These are phyloP conservation scores for Thalassophryne amazonica DNA, from an alignment of 2,797 vertebrate genomes.

Conservation along the genomic window DNA sequence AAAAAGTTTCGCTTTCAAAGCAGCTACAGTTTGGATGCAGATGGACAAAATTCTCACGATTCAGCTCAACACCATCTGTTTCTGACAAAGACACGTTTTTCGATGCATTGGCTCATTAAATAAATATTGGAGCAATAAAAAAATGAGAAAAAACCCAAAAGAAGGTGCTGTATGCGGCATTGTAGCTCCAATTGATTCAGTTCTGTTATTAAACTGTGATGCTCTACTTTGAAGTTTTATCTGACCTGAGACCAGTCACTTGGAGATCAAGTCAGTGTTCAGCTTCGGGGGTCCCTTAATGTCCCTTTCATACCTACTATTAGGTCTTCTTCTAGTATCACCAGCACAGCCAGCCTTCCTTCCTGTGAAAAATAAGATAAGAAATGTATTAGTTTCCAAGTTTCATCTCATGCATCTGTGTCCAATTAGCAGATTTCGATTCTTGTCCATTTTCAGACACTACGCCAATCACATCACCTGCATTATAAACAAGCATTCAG, in stretches of 20 bases:
- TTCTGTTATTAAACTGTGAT: constrained; percentile 53
- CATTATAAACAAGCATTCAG: too few species aligned
- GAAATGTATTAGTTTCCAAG: too few species aligned
- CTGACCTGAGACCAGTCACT: constrained; percentile 19
- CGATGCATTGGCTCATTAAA: constrained; percentile 38
- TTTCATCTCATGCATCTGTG: too few species aligned
- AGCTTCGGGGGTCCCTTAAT: constrained; percentile 63
- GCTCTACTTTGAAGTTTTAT: constrained; percentile 63
- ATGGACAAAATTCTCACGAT: constrained; percentile 1
- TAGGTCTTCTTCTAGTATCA: constrained; percentile 40
- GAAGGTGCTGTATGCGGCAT: constrained; percentile 16
- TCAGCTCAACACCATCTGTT: constrained; percentile 12
- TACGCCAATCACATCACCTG: too few species aligned
- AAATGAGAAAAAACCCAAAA: constrained; percentile 19
- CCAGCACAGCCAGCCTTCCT: constrained; percentile 30
- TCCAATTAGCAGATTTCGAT: too few species aligned
- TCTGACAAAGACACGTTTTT: constrained; percentile 14
- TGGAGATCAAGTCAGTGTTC: constrained; percentile 50
- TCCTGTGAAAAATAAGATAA: constrained; percentile 22
- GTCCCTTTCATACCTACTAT: constrained; percentile 62
- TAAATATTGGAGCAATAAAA: constrained; percentile 14
- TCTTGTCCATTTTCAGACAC: too few species aligned
- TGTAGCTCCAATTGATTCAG: constrained; percentile 31
- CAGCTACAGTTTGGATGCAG: constrained; percentile 1
- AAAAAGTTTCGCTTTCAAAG: constrained; percentile 1